Evolutionary conservation across 2,888 invertebrate genomes (phyloP).

Genomic region (Lithosia quadra): DNA sequence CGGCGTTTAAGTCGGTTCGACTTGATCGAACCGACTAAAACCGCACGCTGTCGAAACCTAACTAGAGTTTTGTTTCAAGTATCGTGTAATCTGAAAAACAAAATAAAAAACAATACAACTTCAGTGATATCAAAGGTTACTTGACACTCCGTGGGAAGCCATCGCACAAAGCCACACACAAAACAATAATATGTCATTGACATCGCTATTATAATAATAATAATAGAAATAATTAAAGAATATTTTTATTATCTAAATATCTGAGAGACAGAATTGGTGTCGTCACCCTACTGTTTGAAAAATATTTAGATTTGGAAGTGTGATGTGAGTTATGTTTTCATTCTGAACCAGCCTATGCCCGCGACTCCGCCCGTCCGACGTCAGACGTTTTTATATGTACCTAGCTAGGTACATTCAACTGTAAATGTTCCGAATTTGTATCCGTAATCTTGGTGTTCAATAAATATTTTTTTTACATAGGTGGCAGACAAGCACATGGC

Average conservation of each 20-base stretch:
- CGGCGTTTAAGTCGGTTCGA: too few relatives aligned
- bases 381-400: too few relatives aligned
- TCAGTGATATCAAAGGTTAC: conserved; percentile 1
- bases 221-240: conserved; percentile 7
- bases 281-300: not conserved
- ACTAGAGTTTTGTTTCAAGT: not conserved
- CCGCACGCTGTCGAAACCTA: too few relatives aligned
- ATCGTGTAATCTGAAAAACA: not conserved
- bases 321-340: not conserved
- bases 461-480: too few relatives aligned
- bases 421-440: too few relatives aligned
- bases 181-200: conserved; percentile 9
- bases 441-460: too few relatives aligned
- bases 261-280: not conserved
- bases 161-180: not conserved
- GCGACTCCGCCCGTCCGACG: too few relatives aligned
- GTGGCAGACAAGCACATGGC: too few relatives aligned
- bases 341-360: too few relatives aligned
- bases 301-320: not conserved
- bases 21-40: too few relatives aligned
- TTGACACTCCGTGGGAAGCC: conserved; percentile 11
- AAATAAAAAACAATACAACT: not conserved
- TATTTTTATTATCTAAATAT: conserved; percentile 13
- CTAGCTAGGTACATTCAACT: too few relatives aligned
- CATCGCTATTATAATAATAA: conserved; percentile 1